Base-by-base conservation (phyloP, 2,888 invertebrate genomes). In the Phortica magna region DNA sequence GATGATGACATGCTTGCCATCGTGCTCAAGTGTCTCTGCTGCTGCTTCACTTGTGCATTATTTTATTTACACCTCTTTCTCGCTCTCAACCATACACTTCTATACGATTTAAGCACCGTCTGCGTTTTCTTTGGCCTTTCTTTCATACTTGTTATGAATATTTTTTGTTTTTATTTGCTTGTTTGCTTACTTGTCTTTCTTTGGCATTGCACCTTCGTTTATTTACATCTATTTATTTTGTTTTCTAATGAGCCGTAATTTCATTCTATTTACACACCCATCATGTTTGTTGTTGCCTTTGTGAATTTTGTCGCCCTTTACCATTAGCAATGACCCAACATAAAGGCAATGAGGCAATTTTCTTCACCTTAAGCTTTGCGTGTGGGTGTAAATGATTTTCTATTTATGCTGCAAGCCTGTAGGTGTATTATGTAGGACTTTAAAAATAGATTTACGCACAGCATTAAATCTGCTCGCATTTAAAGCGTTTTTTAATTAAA, bases 241-340 rank as follows among this genome's bases (percentile, higher is more conserved):
- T 87, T 86, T 89, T 89, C 87, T 89, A 88, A 88, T 89, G 89
- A 89, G 88, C 86, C 84, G 86, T 89, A 89, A 89, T 89, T 88
- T 87, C 83, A 85, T 89, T 89, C 88, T 89, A 89, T 89, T 89
- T 89, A 81, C 83, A 71, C 53, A 22, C 53, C 53, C 68, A 64
- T 61, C 61, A 61, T 48, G 48, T 48, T 48, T 55, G 41, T 64
- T 73, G 67, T 55, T 74, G 64, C 39, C 31, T 53, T 19, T 74
- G 74, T 75, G 53, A 55, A 71, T 71, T 71, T 48, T 68, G 19
- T 55, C 68, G 43, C 74, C 67, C 53, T 67, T 48, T 48, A 48
- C 9, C 14, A 14, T 48, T 48, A 48, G 48, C 14, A 48, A 31
- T 31, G 31, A 31, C 31, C 48, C 9, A 48, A 48, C 9, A 14